Evolutionary conservation across 2,113 vertebrate genomes (phyloP), one percentile per base, ranked within the genome.

Genomic region (Tinamus guttatus): DNA sequence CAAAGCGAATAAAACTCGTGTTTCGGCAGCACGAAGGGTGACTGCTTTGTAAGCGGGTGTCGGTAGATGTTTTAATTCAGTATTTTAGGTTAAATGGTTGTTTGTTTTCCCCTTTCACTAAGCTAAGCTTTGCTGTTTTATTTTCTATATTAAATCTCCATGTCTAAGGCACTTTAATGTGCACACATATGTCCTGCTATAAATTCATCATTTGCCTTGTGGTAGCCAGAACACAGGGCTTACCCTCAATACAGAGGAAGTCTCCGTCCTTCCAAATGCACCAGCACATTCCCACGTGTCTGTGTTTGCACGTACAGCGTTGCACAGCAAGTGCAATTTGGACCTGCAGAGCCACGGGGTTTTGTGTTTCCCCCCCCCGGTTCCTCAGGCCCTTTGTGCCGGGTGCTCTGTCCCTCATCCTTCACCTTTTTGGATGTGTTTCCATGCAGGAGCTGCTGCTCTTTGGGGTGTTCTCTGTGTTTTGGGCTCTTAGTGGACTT

Each of bases 1-100:
- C 63, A 5, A 19, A 52, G 21, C 2, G 73, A 43, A 0, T 17
- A 54, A 32, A 30, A 0, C 70, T 5, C 34, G 0, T 4, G 0
- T 1, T 64, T 59, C 5, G 28, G 63, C 36, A 2, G 4, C 4
- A 0, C 3, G 0, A 0, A 27, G 59, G 36, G 0, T n/a, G 30
- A 6, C 30, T 38, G 13, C 4, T 78, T 28, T 56, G 49, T 45
- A 5, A 60, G 40, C 1, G 0, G 34, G 0, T 73, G 11, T 17
- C 15, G 62, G 2, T 24, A 59, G 8, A 11, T 13, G 19, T 70
- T 59, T 82, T 27, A 19, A 3, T 15, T 32, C 21, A 16, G 1
- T 78, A 43, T 76, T 80, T 87, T 36, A 56, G 41, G 58, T 38
- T n/a, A 30, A 27, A 80, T 63, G 54, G 28, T 9, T 62, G 63